phyloP scores from a whole-genome alignment of 2,113 vertebrate genomes.

The Centrocercus urophasianus region DNA sequence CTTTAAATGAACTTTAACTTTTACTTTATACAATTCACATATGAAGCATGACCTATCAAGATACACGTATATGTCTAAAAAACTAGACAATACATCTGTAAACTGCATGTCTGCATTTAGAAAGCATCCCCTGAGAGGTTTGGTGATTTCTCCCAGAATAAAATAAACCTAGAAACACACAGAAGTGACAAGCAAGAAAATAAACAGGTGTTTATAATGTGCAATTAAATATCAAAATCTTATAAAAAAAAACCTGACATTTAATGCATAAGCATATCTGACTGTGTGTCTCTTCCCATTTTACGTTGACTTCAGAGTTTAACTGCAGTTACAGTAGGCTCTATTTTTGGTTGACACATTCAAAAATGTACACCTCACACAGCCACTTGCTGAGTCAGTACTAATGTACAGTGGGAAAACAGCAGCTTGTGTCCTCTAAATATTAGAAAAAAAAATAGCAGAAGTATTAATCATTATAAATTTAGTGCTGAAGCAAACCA shows the following conservation, averaged over 20 bases:
- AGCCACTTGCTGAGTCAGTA: constrained; percentile 34
- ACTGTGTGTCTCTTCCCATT: constrained; percentile 23
- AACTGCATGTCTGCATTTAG: constrained; percentile 13
- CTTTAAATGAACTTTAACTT: too few relatives aligned
- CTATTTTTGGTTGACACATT: background rate
- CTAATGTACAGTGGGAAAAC: constrained; percentile 32
- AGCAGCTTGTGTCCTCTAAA: constrained; percentile 14
- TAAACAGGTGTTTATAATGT: background rate
- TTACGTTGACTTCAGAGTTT: constrained; percentile 5
- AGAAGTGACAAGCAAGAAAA: background rate
- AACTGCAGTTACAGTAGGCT: background rate
- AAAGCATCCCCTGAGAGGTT: constrained; percentile 7
- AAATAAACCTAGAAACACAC: background rate
- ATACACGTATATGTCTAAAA: background rate
- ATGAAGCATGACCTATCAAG: background rate
- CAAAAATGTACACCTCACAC: constrained; percentile 26
- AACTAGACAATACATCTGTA: background rate
- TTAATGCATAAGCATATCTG: background rate
- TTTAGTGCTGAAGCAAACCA: constrained; percentile 17
- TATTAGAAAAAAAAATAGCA: constrained; percentile 6
- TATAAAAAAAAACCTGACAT: background rate
- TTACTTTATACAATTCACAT: background rate
- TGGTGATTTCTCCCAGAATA: constrained; percentile 18
- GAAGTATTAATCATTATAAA: constrained; percentile 55
- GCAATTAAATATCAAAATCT: constrained; percentile 30